phyloP scores from a whole-genome alignment of 2,113 vertebrate species.

The Blennius ocellaris region DNA sequence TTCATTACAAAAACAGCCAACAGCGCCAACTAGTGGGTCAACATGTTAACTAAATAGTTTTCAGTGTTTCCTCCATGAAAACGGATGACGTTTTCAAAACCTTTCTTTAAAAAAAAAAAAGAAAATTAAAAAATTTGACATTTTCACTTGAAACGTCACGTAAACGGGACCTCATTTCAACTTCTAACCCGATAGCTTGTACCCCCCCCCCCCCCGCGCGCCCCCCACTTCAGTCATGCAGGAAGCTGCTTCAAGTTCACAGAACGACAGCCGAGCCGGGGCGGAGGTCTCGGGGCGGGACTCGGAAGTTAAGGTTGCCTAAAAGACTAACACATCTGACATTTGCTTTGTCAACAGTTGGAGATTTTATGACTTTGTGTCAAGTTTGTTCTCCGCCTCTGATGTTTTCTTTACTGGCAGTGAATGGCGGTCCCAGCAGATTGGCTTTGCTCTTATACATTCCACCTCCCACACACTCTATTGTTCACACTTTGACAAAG shows the following conservation, averaged over 20 bases:
- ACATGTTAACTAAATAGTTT: too few relatives aligned
- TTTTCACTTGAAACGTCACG: constrained; percentile 42
- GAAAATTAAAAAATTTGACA: constrained; percentile 1
- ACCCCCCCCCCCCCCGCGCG: constrained; percentile 54
- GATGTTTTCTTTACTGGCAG: constrained; percentile 63
- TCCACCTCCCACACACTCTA: constrained; percentile 54
- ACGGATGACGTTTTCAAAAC: too few relatives aligned
- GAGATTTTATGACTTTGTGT: constrained; percentile 61
- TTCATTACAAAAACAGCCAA: too few relatives aligned
- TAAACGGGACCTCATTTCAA: constrained; percentile 16
- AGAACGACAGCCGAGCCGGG: constrained; percentile 41
- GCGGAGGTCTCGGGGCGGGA: constrained; percentile 39
- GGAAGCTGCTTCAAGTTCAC: constrained; percentile 48
- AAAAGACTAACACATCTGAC: constrained; percentile 63
- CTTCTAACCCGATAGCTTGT: constrained; percentile 35
- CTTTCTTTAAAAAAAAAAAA: too few relatives aligned
- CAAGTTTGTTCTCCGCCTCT: constrained; percentile 44
- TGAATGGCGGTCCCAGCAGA: constrained; percentile 54
- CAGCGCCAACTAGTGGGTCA: too few relatives aligned
- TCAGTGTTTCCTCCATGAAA: too few relatives aligned
- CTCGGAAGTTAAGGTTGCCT: constrained; percentile 45
- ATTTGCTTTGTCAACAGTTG: constrained; percentile 74
- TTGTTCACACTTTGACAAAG: constrained; percentile 73
- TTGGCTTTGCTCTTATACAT: constrained; percentile 39
- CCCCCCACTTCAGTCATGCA: constrained; percentile 50